Base-by-base conservation (phyloP, 2,113 vertebrate genomes). In the Prinia subflava region DNA sequence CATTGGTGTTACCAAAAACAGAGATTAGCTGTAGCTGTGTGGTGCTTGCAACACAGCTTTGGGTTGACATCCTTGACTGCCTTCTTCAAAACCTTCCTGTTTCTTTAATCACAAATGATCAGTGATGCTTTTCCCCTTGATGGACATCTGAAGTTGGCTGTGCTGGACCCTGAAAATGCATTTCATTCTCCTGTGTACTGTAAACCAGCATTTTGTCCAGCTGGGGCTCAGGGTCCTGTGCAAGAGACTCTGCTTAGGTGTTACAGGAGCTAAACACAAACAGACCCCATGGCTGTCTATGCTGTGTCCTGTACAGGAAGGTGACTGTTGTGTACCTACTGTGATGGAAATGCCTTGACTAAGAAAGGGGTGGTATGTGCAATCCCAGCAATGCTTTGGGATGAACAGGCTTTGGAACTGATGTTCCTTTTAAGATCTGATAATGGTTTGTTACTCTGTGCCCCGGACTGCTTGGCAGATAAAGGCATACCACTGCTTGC, bases 1-100 rank as follows among this genome's bases (percentile, higher is more conserved):
- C 20, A 39, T 50, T 52, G 37, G 46, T 93, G 92, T 89, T 90
- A 83, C 90, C 92, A 92, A 89, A 97, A 97, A 95, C 86, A 97
- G 94, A 84, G 41, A 33, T 73, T 68, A 87, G 53, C 56, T 90
- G 59, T 83, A 83, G 71, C 75, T 76, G 22, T 62, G n/a, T 64
- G 57, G 67, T 69, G 78, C 59, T 76, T 50, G 18, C 90, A 85
- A 76, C 41, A 59, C 55, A 33, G 46, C 49, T 9, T 21, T 88
- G 55, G 55, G 68, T 44, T 70, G 56, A 92, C 21, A 81, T 64
- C 33, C 30, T 63, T 70, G 52, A 71, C 56, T 80, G 42, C 31
- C 14, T 18, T 23, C 68, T 90, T 90, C 60, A 87, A 70, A 92
- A 80, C 33, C 49, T 63, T 87, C 52, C 20, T 20, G 6, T 57